Evolutionary conservation across 2,888 invertebrate species (phyloP), one percentile per base, ranked within the genome.

Genomic region (Biston stratarius): DNA sequence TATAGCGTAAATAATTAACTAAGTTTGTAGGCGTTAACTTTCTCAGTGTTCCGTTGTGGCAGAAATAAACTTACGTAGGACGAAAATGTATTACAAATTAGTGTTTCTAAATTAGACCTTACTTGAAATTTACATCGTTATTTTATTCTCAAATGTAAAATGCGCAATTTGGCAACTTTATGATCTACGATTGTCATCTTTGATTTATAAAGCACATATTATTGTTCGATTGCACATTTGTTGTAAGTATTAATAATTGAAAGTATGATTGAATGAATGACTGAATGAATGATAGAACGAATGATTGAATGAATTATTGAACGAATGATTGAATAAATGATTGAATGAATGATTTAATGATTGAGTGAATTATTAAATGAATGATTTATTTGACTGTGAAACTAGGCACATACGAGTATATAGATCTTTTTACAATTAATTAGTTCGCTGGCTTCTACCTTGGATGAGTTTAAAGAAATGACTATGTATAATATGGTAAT

Each of bases 1-100:
- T 74, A 77, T 73, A 60, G 72, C 68, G 72, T 72, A 74, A 76
- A 77, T 75, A 73, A 77, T 74, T 74, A 72, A 71, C 69, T 67
- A 70, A 77, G 64, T 75, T 77, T 57, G 69, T 72, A 65, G 65
- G 69, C 72, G 72, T 70, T 72, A 74, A 74, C 71, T 74, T 71
- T 44, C 45, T 59, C 52, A 64, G 71, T 70, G 61, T 69, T 53
- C 71, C 68, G 67, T 74, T 68, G 70, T 69, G 66, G 67, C 69
- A 59, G 69, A 73, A 72, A 70, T 72, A 70, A 76, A 73, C 72
- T 73, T 72, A 68, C 61, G 66, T 69, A 63, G 45, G 66, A 62
- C 52, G 51, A 49, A 64, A 60, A 59, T 62, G 51, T 69, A 60
- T 62, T 40, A 58, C 55, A 34, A 62, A 62, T 65, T 65, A 61